These are phyloP conservation scores for Mamestra configurata DNA, from an alignment of 1,140 invertebrate genomes.

Conservation along the genomic window DNA sequence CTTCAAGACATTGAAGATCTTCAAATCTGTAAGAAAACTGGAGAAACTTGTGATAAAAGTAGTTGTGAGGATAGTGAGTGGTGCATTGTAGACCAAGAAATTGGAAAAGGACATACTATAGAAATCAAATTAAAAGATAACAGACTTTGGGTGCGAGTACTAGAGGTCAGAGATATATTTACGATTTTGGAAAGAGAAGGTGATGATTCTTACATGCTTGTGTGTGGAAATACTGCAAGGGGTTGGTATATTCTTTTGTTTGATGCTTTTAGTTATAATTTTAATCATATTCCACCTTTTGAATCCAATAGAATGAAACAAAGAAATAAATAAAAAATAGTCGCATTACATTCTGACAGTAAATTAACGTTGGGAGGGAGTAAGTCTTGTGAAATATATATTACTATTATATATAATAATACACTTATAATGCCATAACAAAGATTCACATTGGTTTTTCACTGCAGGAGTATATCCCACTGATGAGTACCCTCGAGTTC, in stretches of 20 bases:
- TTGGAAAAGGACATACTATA: constrained; percentile 59
- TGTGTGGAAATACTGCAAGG: constrained; percentile 89
- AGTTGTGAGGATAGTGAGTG: constrained; percentile 59
- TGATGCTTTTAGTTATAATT: not conserved
- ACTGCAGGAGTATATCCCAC: constrained; percentile 90
- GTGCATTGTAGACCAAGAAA: constrained; percentile 57
- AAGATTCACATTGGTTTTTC: constrained; percentile 50
- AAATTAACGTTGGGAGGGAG: too few relatives aligned
- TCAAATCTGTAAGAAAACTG: constrained; percentile 66
- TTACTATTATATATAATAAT: too few relatives aligned
- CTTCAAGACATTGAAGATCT: constrained; percentile 75
- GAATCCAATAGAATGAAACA: too few relatives aligned
- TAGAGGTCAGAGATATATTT: constrained; percentile 84
- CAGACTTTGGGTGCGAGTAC: constrained; percentile 84
- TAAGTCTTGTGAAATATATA: too few relatives aligned
- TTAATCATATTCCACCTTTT: not conserved
- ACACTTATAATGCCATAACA: not conserved
- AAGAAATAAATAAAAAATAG: too few relatives aligned
- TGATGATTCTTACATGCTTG: constrained; percentile 84
- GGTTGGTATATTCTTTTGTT: constrained; percentile 50
- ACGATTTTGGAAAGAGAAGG: constrained; percentile 79
- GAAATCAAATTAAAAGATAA: constrained; percentile 59
- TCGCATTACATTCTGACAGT: too few relatives aligned
- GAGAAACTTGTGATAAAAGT: constrained; percentile 68
- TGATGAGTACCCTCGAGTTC: constrained; percentile 89